Conservation (phyloP, 2,797 vertebrate species). For the Falco columbarius region DNA sequence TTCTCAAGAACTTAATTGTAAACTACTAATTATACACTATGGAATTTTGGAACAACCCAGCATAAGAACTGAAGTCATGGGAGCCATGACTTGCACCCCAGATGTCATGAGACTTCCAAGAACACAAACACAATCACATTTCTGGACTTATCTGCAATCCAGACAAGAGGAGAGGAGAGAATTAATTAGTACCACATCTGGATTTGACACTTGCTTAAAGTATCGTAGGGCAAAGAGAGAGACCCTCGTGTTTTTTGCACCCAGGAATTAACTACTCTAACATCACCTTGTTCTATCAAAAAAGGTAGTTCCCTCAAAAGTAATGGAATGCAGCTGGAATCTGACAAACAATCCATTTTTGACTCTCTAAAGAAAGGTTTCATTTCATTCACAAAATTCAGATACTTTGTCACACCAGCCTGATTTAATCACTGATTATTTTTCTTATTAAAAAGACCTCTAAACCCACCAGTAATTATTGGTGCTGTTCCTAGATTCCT, state of each 20-base stretch:
- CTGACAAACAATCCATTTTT: not conserved
- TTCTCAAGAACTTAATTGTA: not conserved
- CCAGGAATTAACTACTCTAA: not conserved
- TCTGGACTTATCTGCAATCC: not conserved
- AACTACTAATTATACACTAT: not conserved
- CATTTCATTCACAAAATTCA: not conserved
- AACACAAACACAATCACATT: not conserved
- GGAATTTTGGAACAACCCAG: not conserved
- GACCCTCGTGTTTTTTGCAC: not conserved
- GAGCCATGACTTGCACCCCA: not conserved
- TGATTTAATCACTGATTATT: not conserved
- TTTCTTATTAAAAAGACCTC: not conserved
- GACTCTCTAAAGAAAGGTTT: not conserved
- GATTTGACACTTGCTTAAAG: not conserved
- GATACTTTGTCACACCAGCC: not conserved
- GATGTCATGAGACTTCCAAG: not conserved
- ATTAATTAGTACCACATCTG: not conserved
- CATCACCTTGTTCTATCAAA: not conserved
- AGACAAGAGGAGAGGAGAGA: not conserved
- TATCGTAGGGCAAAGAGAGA: not conserved
- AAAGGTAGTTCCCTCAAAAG: not conserved
- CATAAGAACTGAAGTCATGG: not conserved
- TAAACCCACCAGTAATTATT: not conserved
- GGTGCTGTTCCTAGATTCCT: not conserved
- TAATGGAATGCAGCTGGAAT: not conserved